phyloP scores from a whole-genome alignment of 2,797 vertebrate genomes.

The Remorina albescens region DNA sequence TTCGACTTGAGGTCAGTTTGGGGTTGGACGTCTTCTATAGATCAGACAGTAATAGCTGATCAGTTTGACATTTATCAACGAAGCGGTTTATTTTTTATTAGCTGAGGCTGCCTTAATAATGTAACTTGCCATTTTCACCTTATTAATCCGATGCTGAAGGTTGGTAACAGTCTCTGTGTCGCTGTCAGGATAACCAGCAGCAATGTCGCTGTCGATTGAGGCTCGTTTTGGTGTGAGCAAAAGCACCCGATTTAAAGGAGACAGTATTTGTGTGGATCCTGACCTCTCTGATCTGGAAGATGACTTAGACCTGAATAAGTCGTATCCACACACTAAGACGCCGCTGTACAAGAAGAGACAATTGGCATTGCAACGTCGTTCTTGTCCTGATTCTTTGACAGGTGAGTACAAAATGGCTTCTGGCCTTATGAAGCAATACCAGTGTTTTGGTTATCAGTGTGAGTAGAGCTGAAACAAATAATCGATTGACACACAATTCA shows the following conservation, averaged over 20 bases:
- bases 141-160: neutral
- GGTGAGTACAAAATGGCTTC: slow-evolving; percentile 70
- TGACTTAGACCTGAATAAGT: slow-evolving; percentile 78
- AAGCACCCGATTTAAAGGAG: slow-evolving; percentile 46
- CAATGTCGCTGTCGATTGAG: slow-evolving; percentile 73
- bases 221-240: slow-evolving; percentile 30
- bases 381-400: slow-evolving; percentile 68
- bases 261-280: slow-evolving; percentile 68
- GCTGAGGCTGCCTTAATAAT: neutral
- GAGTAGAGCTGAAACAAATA: neutral
- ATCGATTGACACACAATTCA: neutral
- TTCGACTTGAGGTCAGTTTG: slow-evolving; percentile 47
- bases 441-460: neutral
- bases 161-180: neutral
- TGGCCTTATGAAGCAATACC: neutral
- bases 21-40: neutral
- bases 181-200: slow-evolving; percentile 12
- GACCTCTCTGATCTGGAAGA: slow-evolving; percentile 52
- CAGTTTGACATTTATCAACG: neutral
- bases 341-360: slow-evolving; percentile 70
- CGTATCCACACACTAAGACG: slow-evolving; percentile 76
- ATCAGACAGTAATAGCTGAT: neutral
- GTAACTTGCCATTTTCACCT: neutral
- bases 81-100: neutral
- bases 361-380: slow-evolving; percentile 76